Evolutionary conservation across 2,888 invertebrate species (phyloP), one percentile per base, ranked within the genome.

Genomic region (Pollenia amentaria): DNA sequence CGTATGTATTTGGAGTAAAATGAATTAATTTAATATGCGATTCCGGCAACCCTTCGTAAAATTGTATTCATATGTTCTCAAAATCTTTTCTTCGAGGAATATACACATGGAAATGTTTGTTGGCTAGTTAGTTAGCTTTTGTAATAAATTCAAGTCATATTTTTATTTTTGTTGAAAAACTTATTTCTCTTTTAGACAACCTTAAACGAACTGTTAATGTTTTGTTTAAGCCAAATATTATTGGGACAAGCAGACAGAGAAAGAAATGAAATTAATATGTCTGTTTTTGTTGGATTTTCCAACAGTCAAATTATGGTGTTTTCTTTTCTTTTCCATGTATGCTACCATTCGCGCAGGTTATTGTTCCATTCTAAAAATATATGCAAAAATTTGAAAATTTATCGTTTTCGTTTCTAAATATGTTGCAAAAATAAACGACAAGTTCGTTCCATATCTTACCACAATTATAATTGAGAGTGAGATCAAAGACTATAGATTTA

Each of bases 201-300:
- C 42, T 55, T 21, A 55, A n/a, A 55, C 42, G 60, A 46, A 46
- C 29, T 44, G 14, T 40, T 46, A 73, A 46, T 29, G 16, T 57
- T 73, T 48, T 46, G 18, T 62, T 73, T 16, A 18, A 73, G 14
- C 40, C 38, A 29, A 60, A 60, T 16, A 69, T 14, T 51, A 14
- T 12, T 51, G 12, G 12, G 53, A 64, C 42, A 53, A 42, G 21
- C 40, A 53, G 46, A 10, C 44, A 64, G 42, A 18, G 60, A 53
- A 60, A 12, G 18, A 70, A 62, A 70, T 70, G 64, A 29, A 29
- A 29, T n/a, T n/a, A n/a, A n/a, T n/a, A n/a, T n/a, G n/a, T n/a
- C n/a, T n/a, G n/a, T n/a, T n/a, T n/a, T n/a, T n/a, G n/a, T n/a
- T n/a, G n/a, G n/a, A n/a, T n/a, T n/a, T n/a, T n/a, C n/a, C n/a